phyloP scores from a whole-genome alignment of 2,113 vertebrate species.

The Lasiurus borealis region DNA sequence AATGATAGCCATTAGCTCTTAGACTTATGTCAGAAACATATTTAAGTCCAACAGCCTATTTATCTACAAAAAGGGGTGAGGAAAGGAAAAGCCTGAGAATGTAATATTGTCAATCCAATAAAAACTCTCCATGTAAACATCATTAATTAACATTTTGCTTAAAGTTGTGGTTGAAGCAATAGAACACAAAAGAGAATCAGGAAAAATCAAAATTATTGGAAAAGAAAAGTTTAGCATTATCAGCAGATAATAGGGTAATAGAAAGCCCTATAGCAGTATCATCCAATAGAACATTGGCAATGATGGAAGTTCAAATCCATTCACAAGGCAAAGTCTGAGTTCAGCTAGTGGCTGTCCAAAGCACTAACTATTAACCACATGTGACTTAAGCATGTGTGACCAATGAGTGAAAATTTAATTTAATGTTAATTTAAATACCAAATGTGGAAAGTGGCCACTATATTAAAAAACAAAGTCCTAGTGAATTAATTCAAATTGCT shows the following conservation, averaged over 20 bases:
- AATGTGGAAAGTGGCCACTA: not conserved
- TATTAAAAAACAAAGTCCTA: not conserved
- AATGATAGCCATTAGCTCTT: not conserved
- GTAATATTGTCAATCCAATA: not conserved
- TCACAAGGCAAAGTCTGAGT: not conserved
- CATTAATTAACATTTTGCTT: not conserved
- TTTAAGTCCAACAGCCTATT: not conserved
- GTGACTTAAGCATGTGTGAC: not conserved
- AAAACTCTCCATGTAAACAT: not conserved
- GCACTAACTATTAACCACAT: not conserved
- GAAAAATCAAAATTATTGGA: not conserved
- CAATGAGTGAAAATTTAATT: not conserved
- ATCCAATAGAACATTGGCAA: not conserved
- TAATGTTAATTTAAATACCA: constrained; percentile 23
- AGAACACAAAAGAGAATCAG: not conserved
- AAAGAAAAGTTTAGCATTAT: not conserved
- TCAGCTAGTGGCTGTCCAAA: not conserved
- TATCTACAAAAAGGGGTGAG: not conserved
- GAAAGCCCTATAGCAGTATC: not conserved
- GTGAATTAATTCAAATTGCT: not conserved
- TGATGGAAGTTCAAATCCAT: not conserved
- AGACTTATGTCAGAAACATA: not conserved
- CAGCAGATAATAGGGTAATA: not conserved
- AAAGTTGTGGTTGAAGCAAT: not conserved
- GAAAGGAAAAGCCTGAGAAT: not conserved